Evolutionary conservation across 2,888 invertebrate species (phyloP).

Genomic region (Halictus quadricinctus): DNA sequence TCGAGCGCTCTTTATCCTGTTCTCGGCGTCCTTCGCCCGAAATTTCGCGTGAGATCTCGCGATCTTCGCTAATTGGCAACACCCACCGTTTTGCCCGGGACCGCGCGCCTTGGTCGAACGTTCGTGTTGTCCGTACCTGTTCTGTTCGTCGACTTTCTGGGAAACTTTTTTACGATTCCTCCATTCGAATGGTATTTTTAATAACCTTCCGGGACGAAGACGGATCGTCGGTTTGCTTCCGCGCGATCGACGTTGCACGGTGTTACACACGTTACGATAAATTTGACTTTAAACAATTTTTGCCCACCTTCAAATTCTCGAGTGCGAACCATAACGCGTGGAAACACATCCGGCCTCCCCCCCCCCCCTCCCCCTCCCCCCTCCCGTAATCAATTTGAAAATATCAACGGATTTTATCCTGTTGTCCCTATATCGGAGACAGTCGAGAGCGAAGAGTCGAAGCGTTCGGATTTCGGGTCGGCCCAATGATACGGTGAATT

Average conservation of each 20-base stretch:
- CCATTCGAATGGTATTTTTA: neutral
- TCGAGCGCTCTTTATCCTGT: constrained; percentile 31
- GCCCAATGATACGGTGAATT: neutral
- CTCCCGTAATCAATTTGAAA: neutral
- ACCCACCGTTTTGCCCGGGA: neutral
- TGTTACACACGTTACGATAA: too few relatives aligned
- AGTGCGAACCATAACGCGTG: too few relatives aligned
- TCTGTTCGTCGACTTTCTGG: too few relatives aligned
- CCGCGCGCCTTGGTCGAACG: neutral
- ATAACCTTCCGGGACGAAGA: neutral
- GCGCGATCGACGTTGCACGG: too few relatives aligned
- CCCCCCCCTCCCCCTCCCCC: too few relatives aligned
- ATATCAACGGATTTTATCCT: neutral
- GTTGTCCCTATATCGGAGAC: neutral
- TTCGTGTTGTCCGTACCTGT: neutral
- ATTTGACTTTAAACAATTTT: too few relatives aligned
- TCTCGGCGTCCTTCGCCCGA: constrained; percentile 5
- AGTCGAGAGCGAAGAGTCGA: neutral
- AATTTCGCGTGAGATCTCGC: neutral
- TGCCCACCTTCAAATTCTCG: too few relatives aligned
- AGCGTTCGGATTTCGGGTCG: neutral
- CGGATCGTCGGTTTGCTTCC: too few relatives aligned
- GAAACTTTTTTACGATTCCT: neutral
- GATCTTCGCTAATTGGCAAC: neutral
- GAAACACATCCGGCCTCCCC: neutral